These are phyloP conservation scores for Saccostrea cuccullata DNA, from an alignment of 1,140 invertebrate genomes.

Conservation along the genomic window DNA sequence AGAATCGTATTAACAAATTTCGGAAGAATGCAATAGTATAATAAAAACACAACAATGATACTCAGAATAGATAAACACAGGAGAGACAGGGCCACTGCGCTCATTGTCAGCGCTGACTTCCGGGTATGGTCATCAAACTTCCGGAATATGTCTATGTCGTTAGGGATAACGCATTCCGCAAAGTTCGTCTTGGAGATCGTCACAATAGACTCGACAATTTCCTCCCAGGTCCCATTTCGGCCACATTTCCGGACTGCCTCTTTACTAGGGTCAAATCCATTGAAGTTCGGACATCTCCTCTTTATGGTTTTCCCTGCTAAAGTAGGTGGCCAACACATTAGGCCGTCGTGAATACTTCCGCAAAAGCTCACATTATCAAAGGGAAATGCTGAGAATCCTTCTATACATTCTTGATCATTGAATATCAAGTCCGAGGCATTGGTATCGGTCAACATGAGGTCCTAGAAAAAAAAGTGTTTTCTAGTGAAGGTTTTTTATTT, in stretches of 20 bases:
- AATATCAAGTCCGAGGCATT: neutral
- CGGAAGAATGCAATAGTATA: conserved; percentile 50
- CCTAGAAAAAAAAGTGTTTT: neutral
- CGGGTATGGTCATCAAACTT: neutral
- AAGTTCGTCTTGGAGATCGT: conserved; percentile 49
- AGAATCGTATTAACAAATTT: conserved; percentile 50
- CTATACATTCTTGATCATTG: neutral
- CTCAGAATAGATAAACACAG: conserved; percentile 35
- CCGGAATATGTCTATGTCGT: conserved; percentile 4
- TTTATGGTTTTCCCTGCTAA: conserved; percentile 2
- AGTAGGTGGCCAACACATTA: conserved; percentile 51
- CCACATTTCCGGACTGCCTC: conserved; percentile 47
- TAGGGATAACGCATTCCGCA: conserved; percentile 38
- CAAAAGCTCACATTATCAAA: conserved; percentile 33
- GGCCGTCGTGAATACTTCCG: conserved; percentile 44
- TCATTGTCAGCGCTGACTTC: conserved; percentile 25
- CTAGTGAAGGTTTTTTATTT: no score
- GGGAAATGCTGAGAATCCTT: neutral
- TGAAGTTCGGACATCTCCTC: conserved; percentile 44
- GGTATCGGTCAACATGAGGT: neutral
- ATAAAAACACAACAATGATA: conserved; percentile 42
- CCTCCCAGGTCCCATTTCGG: conserved; percentile 38
- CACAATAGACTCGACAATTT: conserved; percentile 43
- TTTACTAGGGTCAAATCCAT: conserved; percentile 24
- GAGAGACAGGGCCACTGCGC: conserved; percentile 40